Percentiles rank a stretch among this genome's conserved stretches.
Conservation (phyloP, 1,140 invertebrate genomes). For the Antheraea mylitta region DNA sequence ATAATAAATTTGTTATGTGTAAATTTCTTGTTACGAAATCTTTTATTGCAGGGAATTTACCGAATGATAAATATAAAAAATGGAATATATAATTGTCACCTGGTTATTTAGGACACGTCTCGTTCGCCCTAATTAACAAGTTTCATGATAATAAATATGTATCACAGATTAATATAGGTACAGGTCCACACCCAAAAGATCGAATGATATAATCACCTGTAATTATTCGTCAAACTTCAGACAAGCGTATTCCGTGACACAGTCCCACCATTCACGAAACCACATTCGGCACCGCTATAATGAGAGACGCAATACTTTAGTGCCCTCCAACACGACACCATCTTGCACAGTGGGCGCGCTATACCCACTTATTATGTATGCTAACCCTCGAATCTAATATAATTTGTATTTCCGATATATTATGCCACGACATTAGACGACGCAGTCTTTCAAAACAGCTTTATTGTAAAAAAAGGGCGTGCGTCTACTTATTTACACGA, state of each 20-base stretch:
- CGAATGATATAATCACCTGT: not conserved
- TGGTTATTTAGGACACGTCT: no score
- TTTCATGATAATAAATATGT: not conserved
- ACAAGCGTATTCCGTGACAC: conserved; percentile 37
- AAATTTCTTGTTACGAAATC: no score
- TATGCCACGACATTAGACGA: conserved; percentile 48
- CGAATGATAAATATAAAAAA: not conserved
- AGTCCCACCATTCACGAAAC: conserved; percentile 36
- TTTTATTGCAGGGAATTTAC: no score
- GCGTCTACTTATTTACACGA: no score
- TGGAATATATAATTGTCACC: no score
- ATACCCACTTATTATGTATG: conserved; percentile 42
- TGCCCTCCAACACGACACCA: conserved; percentile 55
- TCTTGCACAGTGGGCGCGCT: conserved; percentile 30
- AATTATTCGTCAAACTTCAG: conserved; percentile 5
- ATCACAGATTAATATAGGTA: not conserved
- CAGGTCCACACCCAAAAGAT: not conserved
- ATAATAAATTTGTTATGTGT: no score
- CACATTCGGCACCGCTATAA: conserved; percentile 48
- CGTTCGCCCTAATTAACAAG: no score
- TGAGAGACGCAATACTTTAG: conserved; percentile 61
- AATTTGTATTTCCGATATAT: conserved; percentile 66
- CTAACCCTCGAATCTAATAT: conserved; percentile 58
- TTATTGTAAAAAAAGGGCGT: conserved; percentile 42
- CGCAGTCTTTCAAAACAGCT: conserved; percentile 27